phyloP scores from a whole-genome alignment of 2,888 invertebrate species.

The Dryocosmus kuriphilus region DNA sequence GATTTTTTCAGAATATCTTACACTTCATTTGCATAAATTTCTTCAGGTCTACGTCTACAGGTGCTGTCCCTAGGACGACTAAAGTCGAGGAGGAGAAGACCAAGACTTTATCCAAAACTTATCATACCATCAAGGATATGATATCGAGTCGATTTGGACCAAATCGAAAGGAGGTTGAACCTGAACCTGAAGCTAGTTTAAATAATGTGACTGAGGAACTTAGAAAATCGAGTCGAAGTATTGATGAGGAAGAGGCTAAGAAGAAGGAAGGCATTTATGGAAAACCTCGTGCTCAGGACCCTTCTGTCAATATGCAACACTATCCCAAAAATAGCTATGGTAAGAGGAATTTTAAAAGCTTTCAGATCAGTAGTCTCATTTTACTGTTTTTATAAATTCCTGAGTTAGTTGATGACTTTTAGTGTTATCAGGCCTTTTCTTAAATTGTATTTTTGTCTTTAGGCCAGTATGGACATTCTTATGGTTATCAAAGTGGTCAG shows the following conservation, averaged over 20 bases:
- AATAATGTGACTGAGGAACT: constrained; percentile 83
- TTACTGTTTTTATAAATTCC: neutral
- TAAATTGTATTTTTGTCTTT: constrained; percentile 4
- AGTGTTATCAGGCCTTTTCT: neutral
- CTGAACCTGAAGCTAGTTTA: constrained; percentile 78
- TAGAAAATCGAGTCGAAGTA: constrained; percentile 77
- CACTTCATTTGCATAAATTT: constrained; percentile 40
- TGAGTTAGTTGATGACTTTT: neutral
- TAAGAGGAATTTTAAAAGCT: constrained; percentile 45
- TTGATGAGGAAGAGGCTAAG: constrained; percentile 76
- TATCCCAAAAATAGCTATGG: constrained; percentile 72
- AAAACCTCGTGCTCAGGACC: constrained; percentile 78
- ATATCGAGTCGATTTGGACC: constrained; percentile 88
- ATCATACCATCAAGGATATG: constrained; percentile 90
- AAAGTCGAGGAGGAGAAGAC: constrained; percentile 74
- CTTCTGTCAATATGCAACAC: constrained; percentile 67
- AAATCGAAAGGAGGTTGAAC: constrained; percentile 80
- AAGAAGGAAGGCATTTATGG: constrained; percentile 81
- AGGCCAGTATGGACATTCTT: constrained; percentile 57
- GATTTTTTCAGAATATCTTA: constrained; percentile 32
- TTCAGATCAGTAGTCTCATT: neutral
- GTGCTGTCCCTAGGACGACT: constrained; percentile 64
- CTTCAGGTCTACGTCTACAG: constrained; percentile 65
- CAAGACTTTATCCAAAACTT: constrained; percentile 88
- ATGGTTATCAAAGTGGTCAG: constrained; percentile 69